Evolutionary conservation across 2,113 vertebrate species (phyloP).

Genomic region (Myotis lucifugus): DNA sequence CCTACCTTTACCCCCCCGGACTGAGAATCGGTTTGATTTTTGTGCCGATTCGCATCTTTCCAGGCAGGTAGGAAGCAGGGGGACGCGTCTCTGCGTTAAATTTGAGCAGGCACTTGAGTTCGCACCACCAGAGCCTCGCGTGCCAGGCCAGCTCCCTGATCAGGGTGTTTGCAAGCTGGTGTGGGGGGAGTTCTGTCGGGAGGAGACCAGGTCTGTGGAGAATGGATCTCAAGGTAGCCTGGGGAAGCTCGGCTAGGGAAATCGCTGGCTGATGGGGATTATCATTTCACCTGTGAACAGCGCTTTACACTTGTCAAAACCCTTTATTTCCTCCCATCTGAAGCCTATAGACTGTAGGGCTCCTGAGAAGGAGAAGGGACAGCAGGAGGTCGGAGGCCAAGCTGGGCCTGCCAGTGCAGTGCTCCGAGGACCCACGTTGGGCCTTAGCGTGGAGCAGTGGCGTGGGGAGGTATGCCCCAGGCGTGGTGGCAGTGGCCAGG

Average conservation of each 20-base stretch:
- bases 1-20: not conserved
- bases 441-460: not conserved
- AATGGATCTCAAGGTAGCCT: not conserved
- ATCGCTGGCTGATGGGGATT: not conserved
- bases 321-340: not conserved
- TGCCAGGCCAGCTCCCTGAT: not conserved
- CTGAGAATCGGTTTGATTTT: not conserved
- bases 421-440: not conserved
- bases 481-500: not conserved
- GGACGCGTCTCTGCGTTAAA: not conserved
- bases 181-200: not conserved
- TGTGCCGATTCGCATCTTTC: not conserved
- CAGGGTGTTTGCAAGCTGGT: not conserved
- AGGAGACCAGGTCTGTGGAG: not conserved
- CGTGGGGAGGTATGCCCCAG: conserved; percentile 32
- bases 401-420: not conserved
- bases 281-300: not conserved
- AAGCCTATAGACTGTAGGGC: not conserved
- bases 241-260: not conserved
- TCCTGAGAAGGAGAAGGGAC: not conserved
- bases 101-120: not conserved
- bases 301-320: not conserved
- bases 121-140: not conserved
- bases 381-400: not conserved
- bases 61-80: not conserved